A percentile compares a stretch with the other conserved stretches of the same genome.
phyloP scores from a whole-genome alignment of 2,888 invertebrate species.

The Polydrusus tereticollis region DNA sequence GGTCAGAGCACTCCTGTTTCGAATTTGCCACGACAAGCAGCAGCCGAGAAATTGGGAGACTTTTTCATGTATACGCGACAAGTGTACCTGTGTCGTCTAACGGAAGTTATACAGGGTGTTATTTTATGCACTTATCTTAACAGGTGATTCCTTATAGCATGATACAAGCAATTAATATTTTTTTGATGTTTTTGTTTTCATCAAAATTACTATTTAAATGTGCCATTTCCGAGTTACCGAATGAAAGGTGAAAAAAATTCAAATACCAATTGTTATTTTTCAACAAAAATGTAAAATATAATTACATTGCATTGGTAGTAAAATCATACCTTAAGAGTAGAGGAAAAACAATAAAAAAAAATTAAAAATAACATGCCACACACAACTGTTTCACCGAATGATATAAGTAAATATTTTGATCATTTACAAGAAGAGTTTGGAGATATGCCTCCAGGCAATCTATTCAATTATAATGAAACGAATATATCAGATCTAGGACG shows the following conservation, averaged over 20 bases:
- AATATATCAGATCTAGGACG: background rate
- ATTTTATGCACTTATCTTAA: too few relatives aligned
- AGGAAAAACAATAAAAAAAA: background rate
- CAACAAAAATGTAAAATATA: too few relatives aligned
- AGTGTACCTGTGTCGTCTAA: slow-evolving; percentile 32
- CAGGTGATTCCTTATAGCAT: too few relatives aligned
- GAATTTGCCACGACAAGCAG: slow-evolving; percentile 43
- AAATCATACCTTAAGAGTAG: background rate
- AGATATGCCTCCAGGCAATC: background rate
- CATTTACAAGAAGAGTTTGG: background rate
- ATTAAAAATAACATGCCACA: background rate
- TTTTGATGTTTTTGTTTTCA: too few relatives aligned
- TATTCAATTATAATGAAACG: background rate
- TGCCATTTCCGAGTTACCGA: too few relatives aligned
- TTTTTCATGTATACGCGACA: slow-evolving; percentile 34
- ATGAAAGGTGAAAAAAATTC: too few relatives aligned
- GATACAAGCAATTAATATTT: too few relatives aligned
- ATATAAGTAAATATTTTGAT: background rate
- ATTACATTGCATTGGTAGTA: too few relatives aligned
- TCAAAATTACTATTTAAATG: too few relatives aligned
- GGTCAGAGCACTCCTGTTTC: slow-evolving; percentile 47
- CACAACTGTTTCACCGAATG: background rate
- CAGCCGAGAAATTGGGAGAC: slow-evolving; percentile 46
- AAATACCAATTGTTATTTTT: too few relatives aligned
- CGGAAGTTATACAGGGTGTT: too few relatives aligned